Evolutionary conservation across 2,888 invertebrate species (phyloP).

Genomic region (Teleiodes luculella): DNA sequence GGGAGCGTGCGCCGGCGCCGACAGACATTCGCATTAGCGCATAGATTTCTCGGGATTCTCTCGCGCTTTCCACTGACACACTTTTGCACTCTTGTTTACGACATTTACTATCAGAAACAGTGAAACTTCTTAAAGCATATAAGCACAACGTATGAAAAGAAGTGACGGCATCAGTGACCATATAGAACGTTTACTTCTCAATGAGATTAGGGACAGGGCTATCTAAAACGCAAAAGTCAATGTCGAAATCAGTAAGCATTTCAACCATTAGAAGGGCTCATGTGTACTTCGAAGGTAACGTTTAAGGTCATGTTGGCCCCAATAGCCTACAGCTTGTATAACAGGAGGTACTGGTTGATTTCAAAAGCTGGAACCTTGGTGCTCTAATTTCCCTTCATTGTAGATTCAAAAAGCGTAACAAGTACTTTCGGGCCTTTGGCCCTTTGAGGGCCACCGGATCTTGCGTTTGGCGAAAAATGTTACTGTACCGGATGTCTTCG

Average conservation of each 20-base stretch:
- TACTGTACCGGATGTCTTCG: too few species aligned
- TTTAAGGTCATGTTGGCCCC: slow-evolving; percentile 67
- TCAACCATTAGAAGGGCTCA: slow-evolving; percentile 71
- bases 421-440: slow-evolving; percentile 39
- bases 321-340: slow-evolving; percentile 56
- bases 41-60: slow-evolving; percentile 76
- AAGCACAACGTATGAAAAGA: neutral
- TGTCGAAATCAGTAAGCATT: slow-evolving; percentile 56
- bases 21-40: slow-evolving; percentile 55
- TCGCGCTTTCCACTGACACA: slow-evolving; percentile 77
- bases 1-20: slow-evolving; percentile 42
- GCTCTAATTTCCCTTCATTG: slow-evolving; percentile 76
- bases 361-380: slow-evolving; percentile 74
- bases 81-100: slow-evolving; percentile 41
- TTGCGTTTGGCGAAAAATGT: too few species aligned
- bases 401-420: slow-evolving; percentile 71
- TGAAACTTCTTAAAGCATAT: neutral
- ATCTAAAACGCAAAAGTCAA: slow-evolving; percentile 60
- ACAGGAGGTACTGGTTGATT: slow-evolving; percentile 61
- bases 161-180: neutral
- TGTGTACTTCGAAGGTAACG: slow-evolving; percentile 63
- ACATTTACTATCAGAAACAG: slow-evolving; percentile 7
- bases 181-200: slow-evolving; percentile 7
- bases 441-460: slow-evolving; percentile 60
- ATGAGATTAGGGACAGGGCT: slow-evolving; percentile 54